phyloP scores from a whole-genome alignment of 2,797 vertebrate species.

The Rhynchotus rufescens region DNA sequence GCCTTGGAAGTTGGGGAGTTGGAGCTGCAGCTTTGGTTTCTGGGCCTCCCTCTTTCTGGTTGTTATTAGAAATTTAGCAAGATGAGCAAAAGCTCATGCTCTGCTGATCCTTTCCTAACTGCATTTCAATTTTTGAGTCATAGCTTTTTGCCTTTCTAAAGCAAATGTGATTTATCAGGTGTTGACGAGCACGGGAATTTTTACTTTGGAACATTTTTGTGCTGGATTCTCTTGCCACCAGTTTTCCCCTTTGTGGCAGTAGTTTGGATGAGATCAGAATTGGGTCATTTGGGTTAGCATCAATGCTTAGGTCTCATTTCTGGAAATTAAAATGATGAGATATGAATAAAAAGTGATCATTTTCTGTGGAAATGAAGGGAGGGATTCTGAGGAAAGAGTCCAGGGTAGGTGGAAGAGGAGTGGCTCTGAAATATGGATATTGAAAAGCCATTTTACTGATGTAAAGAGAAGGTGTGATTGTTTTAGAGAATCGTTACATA shows the following conservation, averaged over 20 bases:
- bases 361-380: background rate
- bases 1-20: background rate
- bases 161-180: background rate
- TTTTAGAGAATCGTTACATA: background rate
- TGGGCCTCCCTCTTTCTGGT: too few species aligned
- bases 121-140: background rate
- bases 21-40: background rate
- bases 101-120: background rate
- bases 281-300: background rate
- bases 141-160: background rate
- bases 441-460: background rate
- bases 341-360: background rate
- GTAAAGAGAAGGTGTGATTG: background rate
- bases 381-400: background rate
- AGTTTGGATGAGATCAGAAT: background rate
- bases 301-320: background rate
- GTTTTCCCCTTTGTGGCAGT: background rate
- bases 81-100: too few species aligned
- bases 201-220: background rate
- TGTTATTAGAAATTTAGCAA: background rate
- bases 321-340: background rate
- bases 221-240: background rate
- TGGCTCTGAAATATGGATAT: too few species aligned
- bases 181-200: background rate
- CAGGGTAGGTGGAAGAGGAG: background rate